Conservation (phyloP, 2,797 vertebrate species). For the Oreochromis grahami region DNA sequence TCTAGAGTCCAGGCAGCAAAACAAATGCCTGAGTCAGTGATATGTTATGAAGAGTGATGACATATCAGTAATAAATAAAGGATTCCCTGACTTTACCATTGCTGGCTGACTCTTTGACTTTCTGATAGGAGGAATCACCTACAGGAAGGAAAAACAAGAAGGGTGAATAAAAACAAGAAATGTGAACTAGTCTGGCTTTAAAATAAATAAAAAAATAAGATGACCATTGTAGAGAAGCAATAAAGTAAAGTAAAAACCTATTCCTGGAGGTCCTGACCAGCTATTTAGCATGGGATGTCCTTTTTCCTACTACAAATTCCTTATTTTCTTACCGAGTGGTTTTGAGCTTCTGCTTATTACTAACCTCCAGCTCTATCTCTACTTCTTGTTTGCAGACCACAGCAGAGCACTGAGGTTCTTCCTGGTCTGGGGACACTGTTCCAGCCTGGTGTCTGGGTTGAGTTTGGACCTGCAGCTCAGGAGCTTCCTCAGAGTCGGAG, state of each 20-base stretch:
- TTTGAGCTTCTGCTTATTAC: background rate
- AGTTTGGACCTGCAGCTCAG: background rate
- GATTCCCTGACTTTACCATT: background rate
- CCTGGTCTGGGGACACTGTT: background rate
- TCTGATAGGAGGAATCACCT: constrained; percentile 39
- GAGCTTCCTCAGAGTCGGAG: background rate
- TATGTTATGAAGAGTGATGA: background rate
- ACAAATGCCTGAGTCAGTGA: background rate
- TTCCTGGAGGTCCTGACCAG: background rate
- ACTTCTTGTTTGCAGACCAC: background rate
- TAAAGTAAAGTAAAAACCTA: background rate
- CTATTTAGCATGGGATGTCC: background rate
- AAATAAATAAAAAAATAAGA: background rate
- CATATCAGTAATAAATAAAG: background rate
- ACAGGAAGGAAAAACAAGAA: background rate
- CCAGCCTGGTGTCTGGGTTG: background rate
- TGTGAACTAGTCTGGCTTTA: background rate
- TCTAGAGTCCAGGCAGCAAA: background rate
- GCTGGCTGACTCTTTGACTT: background rate
- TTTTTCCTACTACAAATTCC: background rate
- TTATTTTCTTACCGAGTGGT: background rate
- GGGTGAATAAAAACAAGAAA: background rate
- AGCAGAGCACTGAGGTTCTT: background rate
- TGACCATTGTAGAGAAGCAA: background rate
- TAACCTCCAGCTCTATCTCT: constrained; percentile 60